phyloP scores from a whole-genome alignment of 2,888 invertebrate genomes.

The Lasioglossum zephyrum region DNA sequence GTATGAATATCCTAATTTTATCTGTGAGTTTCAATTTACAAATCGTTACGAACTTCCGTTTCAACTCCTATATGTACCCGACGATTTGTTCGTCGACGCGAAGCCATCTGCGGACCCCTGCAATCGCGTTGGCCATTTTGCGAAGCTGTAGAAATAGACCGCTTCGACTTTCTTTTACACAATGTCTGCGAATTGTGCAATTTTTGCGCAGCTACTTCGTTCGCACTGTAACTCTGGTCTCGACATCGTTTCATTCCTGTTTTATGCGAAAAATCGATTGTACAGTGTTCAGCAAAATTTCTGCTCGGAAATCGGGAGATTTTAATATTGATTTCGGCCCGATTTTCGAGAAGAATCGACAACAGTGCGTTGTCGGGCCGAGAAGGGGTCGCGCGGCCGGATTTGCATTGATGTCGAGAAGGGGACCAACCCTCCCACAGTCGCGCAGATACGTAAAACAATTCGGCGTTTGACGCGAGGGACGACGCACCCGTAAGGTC shows the following conservation, averaged over 20 bases:
- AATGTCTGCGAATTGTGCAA: neutral
- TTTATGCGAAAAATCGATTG: neutral
- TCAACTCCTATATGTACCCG: neutral
- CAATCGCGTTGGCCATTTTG: neutral
- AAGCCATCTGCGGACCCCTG: neutral
- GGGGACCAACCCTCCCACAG: constrained; percentile 63
- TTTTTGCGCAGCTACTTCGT: neutral
- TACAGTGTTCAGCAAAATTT: neutral
- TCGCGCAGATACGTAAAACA: constrained; percentile 48
- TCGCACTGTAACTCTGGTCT: neutral
- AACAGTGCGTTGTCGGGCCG: constrained; percentile 43
- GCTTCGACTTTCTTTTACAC: neutral
- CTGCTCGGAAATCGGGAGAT: neutral
- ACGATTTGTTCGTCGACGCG: neutral
- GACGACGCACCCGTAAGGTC: constrained; percentile 41
- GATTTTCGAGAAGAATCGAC: neutral
- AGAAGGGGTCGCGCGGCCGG: constrained; percentile 57
- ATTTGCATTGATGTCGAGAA: constrained; percentile 65
- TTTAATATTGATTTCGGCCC: neutral
- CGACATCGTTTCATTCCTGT: neutral
- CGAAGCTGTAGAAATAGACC: neutral
- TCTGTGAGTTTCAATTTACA: no score
- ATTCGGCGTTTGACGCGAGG: constrained; percentile 54
- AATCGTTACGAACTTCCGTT: no score
- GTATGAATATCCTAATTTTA: no score